Evolutionary conservation across 2,797 vertebrate species (phyloP), one percentile per base, ranked within the genome.

Genomic region (Ispidina lecontei): DNA sequence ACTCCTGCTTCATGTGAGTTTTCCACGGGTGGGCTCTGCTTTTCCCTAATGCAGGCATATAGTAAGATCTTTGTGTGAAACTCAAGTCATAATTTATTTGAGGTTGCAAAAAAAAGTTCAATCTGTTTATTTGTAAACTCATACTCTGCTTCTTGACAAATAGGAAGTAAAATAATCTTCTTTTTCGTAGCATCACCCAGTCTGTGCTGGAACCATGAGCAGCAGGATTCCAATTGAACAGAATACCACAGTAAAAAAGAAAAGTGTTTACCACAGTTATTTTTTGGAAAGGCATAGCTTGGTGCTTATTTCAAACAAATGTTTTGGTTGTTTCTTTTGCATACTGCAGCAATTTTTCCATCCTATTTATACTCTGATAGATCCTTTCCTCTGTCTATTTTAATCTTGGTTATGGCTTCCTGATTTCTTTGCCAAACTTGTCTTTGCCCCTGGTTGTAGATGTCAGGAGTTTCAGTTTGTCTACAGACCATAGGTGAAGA

Each of bases 111-210:
- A 44, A 71, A 55, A 60, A 15, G n/a, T 83, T 91, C 84, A 44
- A 14, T 90, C 90, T 92, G 68, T 68, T 92, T 90, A 43, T 94
- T 90, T 93, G 87, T 92, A 95, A 91, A 84, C 35, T 77, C 71
- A 71, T 76, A 33, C 33, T 81, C 77, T 73, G 31, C 44, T 73
- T 79, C 87, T 81, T 91, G 60, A 71, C 71, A 92, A 86, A 82
- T 58, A 77, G 54, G 73, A 25, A 82, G 71, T 87, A 72, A 94
- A 96, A 71, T 4, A 87, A 79, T 28, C 31, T 93, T 64, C 54
- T 70, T 90, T 89, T 89, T 62, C 54, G 43, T 89, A 77, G 88
- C 79, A 86, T 71, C 39, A 82, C 80, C 74, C 85, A 87, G 62
- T 44, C 39, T 68, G 54, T 74, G 51, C 69, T 95, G 93, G 91